Base-by-base conservation (phyloP, 2,888 invertebrate species). In the Ectobius pallidus region DNA sequence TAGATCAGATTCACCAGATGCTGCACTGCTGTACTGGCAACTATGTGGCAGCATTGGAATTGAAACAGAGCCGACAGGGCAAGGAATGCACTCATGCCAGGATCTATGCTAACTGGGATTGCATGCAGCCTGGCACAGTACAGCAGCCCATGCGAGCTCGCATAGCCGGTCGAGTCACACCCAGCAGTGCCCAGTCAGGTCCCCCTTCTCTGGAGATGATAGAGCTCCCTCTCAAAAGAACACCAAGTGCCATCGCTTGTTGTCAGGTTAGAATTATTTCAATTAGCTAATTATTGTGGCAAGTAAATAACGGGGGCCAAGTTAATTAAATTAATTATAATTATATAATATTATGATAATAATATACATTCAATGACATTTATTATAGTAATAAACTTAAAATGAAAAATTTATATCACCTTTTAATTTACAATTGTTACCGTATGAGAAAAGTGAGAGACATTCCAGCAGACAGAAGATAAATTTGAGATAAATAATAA, bases 101-200 rank as follows among this genome's bases (percentile, higher is more conserved):
- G 72, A 87, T 92, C 27, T 93, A 93, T 80, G 88, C 92, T 2
- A 91, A 92, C 80, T 93, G 93, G 90, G 89, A 90, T 79, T 84
- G 86, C 82, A 77, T 83, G 82, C 11, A 14, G 16, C 42, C 22
- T 2, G 49, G 22, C 22, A 22, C 46, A 22, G 55, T 52, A 1
- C 30, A 63, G 27, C 73, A 73, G 67, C 70, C 73, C 18, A 73
- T 73, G 86, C 83, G 90, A 73, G 91, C 90, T 20, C 84, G 92
- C 69, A 92, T 92, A 72, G 92, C 92, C 2, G 92, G 92, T 0
- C 84, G 90, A 78, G 91, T 91, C 0, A 92, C 92, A 14, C 92
- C 92, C 0, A 91, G 90, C 67, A 86, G 87, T 11, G 88, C 88
- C 76, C 85, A 90, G 73, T 85, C 88, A 0, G 86, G 88, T 77